Evolutionary conservation across 2,797 vertebrate genomes (phyloP).

Genomic region (Pipistrellus nathusii): DNA sequence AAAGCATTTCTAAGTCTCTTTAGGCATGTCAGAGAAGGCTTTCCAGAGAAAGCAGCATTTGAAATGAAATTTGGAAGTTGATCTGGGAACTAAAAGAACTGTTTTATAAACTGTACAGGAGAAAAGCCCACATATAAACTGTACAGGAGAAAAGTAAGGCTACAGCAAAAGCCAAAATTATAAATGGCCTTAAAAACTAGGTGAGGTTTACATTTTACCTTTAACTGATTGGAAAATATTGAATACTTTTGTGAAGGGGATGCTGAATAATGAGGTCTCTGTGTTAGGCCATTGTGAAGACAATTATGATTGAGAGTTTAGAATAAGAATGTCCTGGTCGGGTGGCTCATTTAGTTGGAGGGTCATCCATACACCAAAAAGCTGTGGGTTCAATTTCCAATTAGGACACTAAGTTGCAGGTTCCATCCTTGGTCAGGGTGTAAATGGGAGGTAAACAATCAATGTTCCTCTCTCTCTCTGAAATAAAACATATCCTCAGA

Average conservation of each 20-base stretch:
- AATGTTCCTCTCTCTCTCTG: not conserved
- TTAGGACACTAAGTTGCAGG: not conserved
- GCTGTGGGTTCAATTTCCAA: not conserved
- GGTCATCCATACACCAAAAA: not conserved
- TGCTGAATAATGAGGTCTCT: conserved; percentile 10
- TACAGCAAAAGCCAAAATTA: conserved; percentile 31
- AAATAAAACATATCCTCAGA: not conserved
- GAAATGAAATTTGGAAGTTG: conserved; percentile 26
- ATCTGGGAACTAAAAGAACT: conserved; percentile 47
- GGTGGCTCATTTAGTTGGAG: not conserved
- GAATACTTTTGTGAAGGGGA: conserved; percentile 40
- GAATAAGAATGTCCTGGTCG: not conserved
- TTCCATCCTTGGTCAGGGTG: not conserved
- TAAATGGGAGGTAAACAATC: not conserved
- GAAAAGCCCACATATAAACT: conserved; percentile 15
- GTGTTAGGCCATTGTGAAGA: conserved; percentile 40
- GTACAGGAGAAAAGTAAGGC: not conserved
- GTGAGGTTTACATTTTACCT: conserved; percentile 44
- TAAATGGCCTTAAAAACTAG: not conserved
- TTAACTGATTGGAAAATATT: conserved; percentile 26
- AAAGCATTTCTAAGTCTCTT: conserved; percentile 40
- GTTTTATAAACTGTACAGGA: conserved; percentile 1
- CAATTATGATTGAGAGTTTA: conserved; percentile 17
- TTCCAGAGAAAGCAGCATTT: conserved; percentile 40
- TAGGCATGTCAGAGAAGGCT: conserved; percentile 18